Conservation (phyloP, 2,797 vertebrate species). For the Chelmon rostratus region DNA sequence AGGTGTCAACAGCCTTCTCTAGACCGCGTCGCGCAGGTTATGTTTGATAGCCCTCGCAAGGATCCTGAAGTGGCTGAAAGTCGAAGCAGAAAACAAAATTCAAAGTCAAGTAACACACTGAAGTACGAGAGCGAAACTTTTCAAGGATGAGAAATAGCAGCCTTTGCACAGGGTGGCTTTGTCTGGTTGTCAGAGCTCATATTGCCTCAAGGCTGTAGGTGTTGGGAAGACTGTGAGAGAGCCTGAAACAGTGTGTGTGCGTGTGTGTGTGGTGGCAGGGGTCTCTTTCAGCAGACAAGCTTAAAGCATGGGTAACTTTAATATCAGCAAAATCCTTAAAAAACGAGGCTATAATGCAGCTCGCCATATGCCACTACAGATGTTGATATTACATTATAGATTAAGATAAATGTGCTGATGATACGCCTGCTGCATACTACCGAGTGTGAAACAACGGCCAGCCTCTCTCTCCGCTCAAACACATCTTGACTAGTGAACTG, state of each 20-base stretch:
- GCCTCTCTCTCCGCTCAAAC: constrained; percentile 8
- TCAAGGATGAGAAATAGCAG: constrained; percentile 13
- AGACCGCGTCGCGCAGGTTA: background rate
- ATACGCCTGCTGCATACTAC: constrained; percentile 19
- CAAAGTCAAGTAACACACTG: background rate
- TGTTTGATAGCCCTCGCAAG: constrained; percentile 13
- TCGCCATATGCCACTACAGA: constrained; percentile 66
- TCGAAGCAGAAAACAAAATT: constrained; percentile 30
- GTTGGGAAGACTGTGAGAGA: constrained; percentile 1
- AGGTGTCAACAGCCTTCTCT: background rate
- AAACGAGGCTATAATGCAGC: constrained; percentile 46
- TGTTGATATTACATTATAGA: constrained; percentile 60
- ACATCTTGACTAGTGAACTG: constrained; percentile 4
- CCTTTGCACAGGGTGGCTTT: constrained; percentile 8
- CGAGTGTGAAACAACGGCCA: constrained; percentile 6
- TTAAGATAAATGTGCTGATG: constrained; percentile 66
- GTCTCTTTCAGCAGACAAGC: constrained; percentile 37
- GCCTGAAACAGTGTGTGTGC: background rate
- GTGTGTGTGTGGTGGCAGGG: background rate
- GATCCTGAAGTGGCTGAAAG: constrained; percentile 22
- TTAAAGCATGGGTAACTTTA: constrained; percentile 44
- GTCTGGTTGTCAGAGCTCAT: constrained; percentile 45
- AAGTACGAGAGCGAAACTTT: constrained; percentile 19
- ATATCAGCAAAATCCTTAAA: constrained; percentile 59
- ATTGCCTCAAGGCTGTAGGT: constrained; percentile 35